Evolutionary conservation across 2,888 invertebrate genomes (phyloP).

Genomic region (Drosophila bunnanda): DNA sequence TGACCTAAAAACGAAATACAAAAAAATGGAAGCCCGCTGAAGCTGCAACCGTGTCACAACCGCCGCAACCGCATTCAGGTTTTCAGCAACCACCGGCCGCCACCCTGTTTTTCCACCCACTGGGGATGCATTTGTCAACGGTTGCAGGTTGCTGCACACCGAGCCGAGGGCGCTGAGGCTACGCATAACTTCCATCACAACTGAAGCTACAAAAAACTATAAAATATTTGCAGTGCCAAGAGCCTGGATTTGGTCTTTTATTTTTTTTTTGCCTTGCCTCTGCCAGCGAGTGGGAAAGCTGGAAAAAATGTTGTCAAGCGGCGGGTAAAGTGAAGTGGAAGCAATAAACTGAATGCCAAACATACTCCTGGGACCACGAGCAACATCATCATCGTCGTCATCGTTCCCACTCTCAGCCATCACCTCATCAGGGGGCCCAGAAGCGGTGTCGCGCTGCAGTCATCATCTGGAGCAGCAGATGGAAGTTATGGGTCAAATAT

Average conservation of each 20-base stretch:
- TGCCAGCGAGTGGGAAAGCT: constrained; percentile 9
- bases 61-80: constrained; percentile 29
- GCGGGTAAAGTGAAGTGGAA: constrained; percentile 50
- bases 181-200: constrained; percentile 72
- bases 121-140: constrained; percentile 71
- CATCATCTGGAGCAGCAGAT: constrained; percentile 29
- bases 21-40: constrained; percentile 2
- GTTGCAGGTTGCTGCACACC: constrained; percentile 32
- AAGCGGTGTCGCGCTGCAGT: constrained; percentile 4
- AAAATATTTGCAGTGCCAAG: constrained; percentile 50
- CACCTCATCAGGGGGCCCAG: constrained; percentile 6
- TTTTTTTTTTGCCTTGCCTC: constrained; percentile 5
- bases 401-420: constrained; percentile 25
- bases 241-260: constrained; percentile 40
- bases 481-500: constrained; percentile 31
- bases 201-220: constrained; percentile 59
- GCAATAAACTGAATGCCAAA: constrained; percentile 65
- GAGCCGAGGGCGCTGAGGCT: constrained; percentile 47
- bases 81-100: constrained; percentile 9
- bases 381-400: constrained; percentile 29
- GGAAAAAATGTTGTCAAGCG: constrained; percentile 45
- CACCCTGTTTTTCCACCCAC: constrained; percentile 41
- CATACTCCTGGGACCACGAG: constrained; percentile 45
- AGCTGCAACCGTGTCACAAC: constrained; percentile 19
- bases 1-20: constrained; percentile 26